Conservation (phyloP, 2,113 vertebrate genomes). For the Podarcis cretensis region DNA sequence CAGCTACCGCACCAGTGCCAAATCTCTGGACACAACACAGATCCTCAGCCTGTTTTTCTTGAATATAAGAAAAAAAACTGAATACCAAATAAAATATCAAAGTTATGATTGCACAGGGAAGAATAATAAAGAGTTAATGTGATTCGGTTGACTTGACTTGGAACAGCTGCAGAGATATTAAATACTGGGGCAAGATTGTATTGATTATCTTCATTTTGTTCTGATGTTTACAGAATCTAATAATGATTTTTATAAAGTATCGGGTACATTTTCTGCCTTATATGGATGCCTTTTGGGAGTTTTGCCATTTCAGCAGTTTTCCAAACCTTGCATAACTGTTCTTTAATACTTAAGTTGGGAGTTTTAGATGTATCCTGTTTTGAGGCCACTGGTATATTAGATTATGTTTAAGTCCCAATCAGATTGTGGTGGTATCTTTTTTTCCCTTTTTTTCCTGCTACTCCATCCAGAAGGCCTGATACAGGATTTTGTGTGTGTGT, state of each 20-base stretch:
- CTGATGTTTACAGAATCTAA: conserved; percentile 2
- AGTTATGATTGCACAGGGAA: not conserved
- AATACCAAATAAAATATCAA: not conserved
- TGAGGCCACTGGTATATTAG: not conserved
- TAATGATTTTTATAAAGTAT: not conserved
- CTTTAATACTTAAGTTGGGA: not conserved
- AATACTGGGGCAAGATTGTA: not conserved
- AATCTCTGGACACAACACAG: not conserved
- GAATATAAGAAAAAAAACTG: not conserved
- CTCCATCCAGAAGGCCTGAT: not conserved
- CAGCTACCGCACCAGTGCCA: not conserved
- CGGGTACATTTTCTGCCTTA: not conserved
- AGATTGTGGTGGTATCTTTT: not conserved
- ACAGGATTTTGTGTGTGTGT: not conserved
- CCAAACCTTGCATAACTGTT: not conserved
- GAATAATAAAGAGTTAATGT: not conserved
- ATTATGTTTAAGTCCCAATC: not conserved
- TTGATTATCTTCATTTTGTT: not conserved
- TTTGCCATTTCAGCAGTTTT: not conserved
- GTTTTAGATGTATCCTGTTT: not conserved
- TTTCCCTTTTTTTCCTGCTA: too few relatives aligned
- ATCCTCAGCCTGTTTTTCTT: not conserved
- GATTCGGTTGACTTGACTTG: not conserved
- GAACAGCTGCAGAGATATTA: not conserved
- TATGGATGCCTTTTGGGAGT: not conserved